Conservation (phyloP, 2,797 vertebrate genomes). For the Ceryle rudis region DNA sequence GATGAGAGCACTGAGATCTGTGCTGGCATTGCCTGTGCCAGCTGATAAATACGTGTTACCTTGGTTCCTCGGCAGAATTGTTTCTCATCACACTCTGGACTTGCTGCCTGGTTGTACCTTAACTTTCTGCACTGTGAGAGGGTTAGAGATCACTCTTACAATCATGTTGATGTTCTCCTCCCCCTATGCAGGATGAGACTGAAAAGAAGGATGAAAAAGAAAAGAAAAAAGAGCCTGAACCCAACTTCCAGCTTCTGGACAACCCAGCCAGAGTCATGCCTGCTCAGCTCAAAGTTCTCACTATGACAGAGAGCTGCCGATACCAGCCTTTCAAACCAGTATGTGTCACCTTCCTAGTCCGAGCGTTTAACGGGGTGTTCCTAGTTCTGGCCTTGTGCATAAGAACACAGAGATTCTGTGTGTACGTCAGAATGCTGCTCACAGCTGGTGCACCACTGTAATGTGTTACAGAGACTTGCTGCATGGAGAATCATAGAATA, state of each 20-base stretch:
- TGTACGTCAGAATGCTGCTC: background rate
- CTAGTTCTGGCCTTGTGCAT: background rate
- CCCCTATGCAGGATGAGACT: constrained; percentile 80
- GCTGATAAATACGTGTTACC: background rate
- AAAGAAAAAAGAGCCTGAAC: constrained; percentile 98
- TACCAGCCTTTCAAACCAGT: constrained; percentile 99
- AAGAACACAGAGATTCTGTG: background rate
- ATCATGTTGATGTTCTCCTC: background rate
- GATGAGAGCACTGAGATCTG: background rate
- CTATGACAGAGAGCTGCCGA: constrained; percentile 92
- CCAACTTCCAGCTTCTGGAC: constrained; percentile 94
- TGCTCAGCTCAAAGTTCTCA: constrained; percentile 96
- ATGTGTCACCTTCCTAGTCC: constrained; percentile 19
- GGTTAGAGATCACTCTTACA: background rate
- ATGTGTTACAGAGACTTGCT: background rate
- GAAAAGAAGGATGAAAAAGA: constrained; percentile 95
- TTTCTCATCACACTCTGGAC: background rate
- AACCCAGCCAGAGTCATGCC: constrained; percentile 97
- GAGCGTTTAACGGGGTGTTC: rapidly evolving
- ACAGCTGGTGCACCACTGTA: background rate
- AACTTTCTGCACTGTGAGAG: background rate
- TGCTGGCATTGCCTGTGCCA: background rate
- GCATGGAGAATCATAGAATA: background rate
- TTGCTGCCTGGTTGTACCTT: background rate
- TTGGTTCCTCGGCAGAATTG: background rate